Conservation (phyloP, 2,888 invertebrate species). For the Drosophila testacea region DNA sequence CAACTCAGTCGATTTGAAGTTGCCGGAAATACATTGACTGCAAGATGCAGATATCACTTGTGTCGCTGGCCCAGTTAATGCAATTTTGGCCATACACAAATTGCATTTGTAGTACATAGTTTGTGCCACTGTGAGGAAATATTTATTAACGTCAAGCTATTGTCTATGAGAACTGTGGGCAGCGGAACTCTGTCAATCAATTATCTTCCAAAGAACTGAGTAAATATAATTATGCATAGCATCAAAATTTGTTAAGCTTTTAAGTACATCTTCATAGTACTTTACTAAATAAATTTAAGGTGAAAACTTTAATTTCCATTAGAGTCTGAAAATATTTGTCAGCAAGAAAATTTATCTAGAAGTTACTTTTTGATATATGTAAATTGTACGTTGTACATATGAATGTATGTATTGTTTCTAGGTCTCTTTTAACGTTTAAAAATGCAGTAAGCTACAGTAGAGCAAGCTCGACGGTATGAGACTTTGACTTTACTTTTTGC, state of each 20-base stretch:
- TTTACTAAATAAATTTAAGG: no score
- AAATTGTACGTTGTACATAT: no score
- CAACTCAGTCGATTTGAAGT: conserved; percentile 15
- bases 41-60: neutral
- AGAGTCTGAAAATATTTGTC: no score
- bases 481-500: no score
- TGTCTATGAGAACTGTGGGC: neutral
- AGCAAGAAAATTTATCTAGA: no score
- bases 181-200: neutral
- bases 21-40: conserved; percentile 23
- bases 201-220: neutral
- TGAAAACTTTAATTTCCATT: no score
- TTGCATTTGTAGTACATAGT: conserved; percentile 10
- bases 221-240: neutral
- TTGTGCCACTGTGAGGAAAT: neutral
- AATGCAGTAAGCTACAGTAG: no score
- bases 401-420: no score
- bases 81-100: conserved; percentile 16
- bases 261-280: neutral
- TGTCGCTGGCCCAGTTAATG: conserved; percentile 16
- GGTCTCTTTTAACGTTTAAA: no score
- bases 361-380: no score
- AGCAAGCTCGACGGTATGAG: no score
- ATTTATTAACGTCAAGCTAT: conserved; percentile 1
- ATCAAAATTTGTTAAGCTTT: neutral